These are phyloP conservation scores for Myzus persicae DNA, from an alignment of 1,140 invertebrate species.

Conservation along the genomic window DNA sequence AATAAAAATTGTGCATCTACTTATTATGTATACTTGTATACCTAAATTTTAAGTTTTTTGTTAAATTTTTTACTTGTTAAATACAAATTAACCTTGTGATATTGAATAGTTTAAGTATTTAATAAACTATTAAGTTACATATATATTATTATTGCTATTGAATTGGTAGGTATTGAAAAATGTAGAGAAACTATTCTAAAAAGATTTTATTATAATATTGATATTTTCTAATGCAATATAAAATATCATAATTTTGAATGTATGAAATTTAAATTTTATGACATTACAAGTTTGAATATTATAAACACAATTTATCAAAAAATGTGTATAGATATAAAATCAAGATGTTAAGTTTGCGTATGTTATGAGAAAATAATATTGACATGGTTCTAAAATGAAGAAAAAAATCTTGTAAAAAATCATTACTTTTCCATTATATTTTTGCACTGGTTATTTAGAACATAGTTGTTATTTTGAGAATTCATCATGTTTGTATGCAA, in stretches of 20 bases:
- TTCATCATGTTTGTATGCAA: conserved; percentile 28
- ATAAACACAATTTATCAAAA: neutral
- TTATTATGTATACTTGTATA: neutral
- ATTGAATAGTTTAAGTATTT: neutral
- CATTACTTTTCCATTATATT: conserved; percentile 37
- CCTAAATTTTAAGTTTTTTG: too few species aligned
- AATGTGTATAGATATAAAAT: neutral
- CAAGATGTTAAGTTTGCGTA: too few species aligned
- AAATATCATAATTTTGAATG: neutral
- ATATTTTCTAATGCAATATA: neutral
- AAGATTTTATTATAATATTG: neutral
- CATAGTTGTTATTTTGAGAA: neutral
- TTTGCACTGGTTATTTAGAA: neutral
- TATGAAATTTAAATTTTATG: neutral
- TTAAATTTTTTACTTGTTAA: too few species aligned
- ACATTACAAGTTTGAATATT: neutral
- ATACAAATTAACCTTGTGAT: too few species aligned
- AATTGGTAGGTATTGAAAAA: too few species aligned
- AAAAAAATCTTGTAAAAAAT: neutral
- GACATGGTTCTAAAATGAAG: neutral
- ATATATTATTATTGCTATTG: neutral
- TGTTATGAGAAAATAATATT: neutral
- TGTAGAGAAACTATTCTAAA: neutral
- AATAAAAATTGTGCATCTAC: neutral
- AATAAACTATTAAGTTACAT: neutral